Percentiles rank a stretch among this genome's conserved stretches.
phyloP scores from a whole-genome alignment of 2,113 vertebrate genomes.

The Orthonyx spaldingii region DNA sequence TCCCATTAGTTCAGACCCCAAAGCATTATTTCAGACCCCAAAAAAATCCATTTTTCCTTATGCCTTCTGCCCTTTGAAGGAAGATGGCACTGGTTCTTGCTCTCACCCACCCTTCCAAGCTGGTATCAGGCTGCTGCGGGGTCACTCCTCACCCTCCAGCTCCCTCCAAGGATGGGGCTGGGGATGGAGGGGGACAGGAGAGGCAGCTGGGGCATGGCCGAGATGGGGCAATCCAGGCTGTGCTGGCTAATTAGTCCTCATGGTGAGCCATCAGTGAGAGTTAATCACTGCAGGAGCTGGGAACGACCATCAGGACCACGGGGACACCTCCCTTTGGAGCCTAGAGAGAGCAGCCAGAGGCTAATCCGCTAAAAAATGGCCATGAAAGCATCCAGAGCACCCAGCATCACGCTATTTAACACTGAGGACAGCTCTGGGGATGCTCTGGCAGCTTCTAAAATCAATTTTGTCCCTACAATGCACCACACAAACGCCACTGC shows the following conservation, averaged over 20 bases:
- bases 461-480: accelerated
- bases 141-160: not conserved
- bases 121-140: accelerated
- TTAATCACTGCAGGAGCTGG: not conserved
- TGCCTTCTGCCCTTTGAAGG: not conserved
- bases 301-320: not conserved
- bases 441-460: not conserved
- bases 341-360: not conserved
- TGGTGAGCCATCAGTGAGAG: accelerated
- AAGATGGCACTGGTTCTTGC: not conserved
- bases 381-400: not conserved
- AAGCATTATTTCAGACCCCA: not conserved
- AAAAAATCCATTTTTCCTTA: not conserved
- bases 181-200: not conserved
- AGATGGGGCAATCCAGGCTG: not conserved
- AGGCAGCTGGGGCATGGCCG: not conserved
- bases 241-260: not conserved
- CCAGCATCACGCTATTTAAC: accelerated
- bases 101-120: not conserved
- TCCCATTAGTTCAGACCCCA: not conserved
- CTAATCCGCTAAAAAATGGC: not conserved
- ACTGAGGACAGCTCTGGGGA: accelerated
- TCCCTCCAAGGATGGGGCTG: not conserved
- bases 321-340: not conserved
- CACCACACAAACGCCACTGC: accelerated